A percentile compares a stretch with the other conserved stretches of the same genome.
Evolutionary conservation across 2,888 invertebrate genomes (phyloP).

Genomic region (Caenorhabditis auriculariae): DNA sequence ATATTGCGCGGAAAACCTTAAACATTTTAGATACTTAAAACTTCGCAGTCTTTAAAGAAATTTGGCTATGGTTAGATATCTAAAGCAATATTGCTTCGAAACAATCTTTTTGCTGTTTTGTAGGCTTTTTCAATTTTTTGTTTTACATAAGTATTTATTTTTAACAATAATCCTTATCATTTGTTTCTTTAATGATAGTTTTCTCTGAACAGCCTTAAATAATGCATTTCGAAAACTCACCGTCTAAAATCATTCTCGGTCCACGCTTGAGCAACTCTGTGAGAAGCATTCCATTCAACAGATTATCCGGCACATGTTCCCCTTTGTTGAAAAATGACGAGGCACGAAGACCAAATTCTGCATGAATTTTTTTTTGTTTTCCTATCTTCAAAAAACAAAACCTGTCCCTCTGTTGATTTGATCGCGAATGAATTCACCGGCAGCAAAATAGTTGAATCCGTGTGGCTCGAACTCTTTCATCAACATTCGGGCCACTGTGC

Average conservation of each 20-base stretch:
- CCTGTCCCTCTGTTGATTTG: conserved; percentile 40
- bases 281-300: conserved; percentile 34
- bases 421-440: conserved; percentile 43
- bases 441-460: conserved; percentile 35
- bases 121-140: too few relatives aligned
- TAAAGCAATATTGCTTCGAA: too few relatives aligned
- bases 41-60: too few relatives aligned
- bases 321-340: conserved; percentile 42
- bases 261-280: conserved; percentile 30
- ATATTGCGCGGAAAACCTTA: conserved; percentile 38
- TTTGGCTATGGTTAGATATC: too few relatives aligned
- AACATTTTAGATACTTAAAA: too few relatives aligned
- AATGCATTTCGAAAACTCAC: conserved; percentile 11
- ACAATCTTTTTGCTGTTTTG: too few relatives aligned
- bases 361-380: conserved; percentile 4
- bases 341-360: conserved; percentile 39
- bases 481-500: conserved; percentile 38
- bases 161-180: too few relatives aligned
- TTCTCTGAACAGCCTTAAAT: too few relatives aligned
- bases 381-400: conserved; percentile 4
- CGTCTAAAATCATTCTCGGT: conserved; percentile 33
- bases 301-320: conserved; percentile 39
- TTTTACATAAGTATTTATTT: too few relatives aligned
- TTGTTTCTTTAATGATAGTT: too few relatives aligned
- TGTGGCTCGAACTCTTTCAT: conserved; percentile 37